These are phyloP conservation scores for Mesopsocus fuscifrons DNA, from an alignment of 2,888 invertebrate species.

Conservation along the genomic window DNA sequence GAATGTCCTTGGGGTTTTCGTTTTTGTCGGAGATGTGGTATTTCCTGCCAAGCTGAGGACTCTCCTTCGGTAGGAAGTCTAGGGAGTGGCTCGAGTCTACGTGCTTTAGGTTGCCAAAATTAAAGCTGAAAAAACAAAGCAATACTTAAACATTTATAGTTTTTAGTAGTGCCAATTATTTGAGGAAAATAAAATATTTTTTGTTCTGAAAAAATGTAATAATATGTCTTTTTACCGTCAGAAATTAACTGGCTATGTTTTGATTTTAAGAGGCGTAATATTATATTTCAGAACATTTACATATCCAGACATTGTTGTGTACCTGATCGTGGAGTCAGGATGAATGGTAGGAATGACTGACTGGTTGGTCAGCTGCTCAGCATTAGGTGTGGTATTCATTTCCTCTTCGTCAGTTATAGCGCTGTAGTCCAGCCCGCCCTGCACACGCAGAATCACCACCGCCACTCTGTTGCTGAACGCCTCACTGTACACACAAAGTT, in stretches of 20 bases:
- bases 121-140: constrained; percentile 8
- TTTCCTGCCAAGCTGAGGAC: constrained; percentile 9
- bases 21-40: constrained; percentile 8
- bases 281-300: too few relatives aligned
- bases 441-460: constrained; percentile 70
- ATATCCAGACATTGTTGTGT: too few relatives aligned
- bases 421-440: constrained; percentile 70
- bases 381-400: not conserved
- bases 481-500: constrained; percentile 35
- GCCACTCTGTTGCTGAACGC: constrained; percentile 86
- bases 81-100: constrained; percentile 12
- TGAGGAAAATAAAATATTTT: too few relatives aligned
- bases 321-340: constrained; percentile 51
- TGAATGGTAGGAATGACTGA: constrained; percentile 30
- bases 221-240: too few relatives aligned
- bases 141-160: not conserved
- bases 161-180: not conserved
- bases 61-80: constrained; percentile 12
- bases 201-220: too few relatives aligned
- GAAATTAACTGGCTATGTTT: too few relatives aligned
- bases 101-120: constrained; percentile 25
- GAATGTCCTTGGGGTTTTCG: constrained; percentile 16
- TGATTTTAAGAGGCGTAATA: too few relatives aligned
- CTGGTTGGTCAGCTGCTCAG: not conserved
- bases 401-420: constrained; percentile 21